These are phyloP conservation scores for Alligator mississippiensis DNA, from an alignment of 2,113 vertebrate genomes.

Conservation along the genomic window DNA sequence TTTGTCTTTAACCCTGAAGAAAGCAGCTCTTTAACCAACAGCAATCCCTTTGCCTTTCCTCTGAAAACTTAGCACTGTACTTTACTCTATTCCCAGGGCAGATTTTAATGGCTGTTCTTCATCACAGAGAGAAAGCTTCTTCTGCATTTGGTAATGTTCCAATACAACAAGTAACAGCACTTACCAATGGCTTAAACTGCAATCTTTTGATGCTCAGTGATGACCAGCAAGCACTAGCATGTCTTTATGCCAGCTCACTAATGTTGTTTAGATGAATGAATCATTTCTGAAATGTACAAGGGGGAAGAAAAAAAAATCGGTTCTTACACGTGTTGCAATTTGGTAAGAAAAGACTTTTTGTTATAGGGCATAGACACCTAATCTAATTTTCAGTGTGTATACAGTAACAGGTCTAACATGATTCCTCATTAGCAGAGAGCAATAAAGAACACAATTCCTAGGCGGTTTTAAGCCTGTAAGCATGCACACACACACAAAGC, in stretches of 20 bases:
- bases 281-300: constrained; percentile 43
- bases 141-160: constrained; percentile 50
- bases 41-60: constrained; percentile 61
- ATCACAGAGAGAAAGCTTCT: constrained; percentile 61
- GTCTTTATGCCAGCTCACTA: constrained; percentile 15
- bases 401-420: constrained; percentile 61
- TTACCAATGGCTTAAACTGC: constrained; percentile 54
- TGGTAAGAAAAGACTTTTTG: constrained; percentile 70
- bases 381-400: constrained; percentile 72
- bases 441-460: constrained; percentile 62
- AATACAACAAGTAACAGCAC: constrained; percentile 44
- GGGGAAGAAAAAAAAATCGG: constrained; percentile 9
- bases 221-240: constrained; percentile 46
- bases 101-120: constrained; percentile 68
- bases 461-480: constrained; percentile 25
- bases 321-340: neutral
- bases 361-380: constrained; percentile 32
- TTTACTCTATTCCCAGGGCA: constrained; percentile 61
- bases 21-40: constrained; percentile 59
- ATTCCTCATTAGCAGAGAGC: constrained; percentile 64
- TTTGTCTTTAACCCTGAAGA: constrained; percentile 64
- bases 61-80: constrained; percentile 66
- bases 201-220: constrained; percentile 54
- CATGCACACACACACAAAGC: neutral
- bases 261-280: constrained; percentile 10